A percentile compares a stretch with the other conserved stretches of the same genome.
These are phyloP conservation scores for Tipula confusa DNA, from an alignment of 2,888 invertebrate genomes.

Conservation along the genomic window DNA sequence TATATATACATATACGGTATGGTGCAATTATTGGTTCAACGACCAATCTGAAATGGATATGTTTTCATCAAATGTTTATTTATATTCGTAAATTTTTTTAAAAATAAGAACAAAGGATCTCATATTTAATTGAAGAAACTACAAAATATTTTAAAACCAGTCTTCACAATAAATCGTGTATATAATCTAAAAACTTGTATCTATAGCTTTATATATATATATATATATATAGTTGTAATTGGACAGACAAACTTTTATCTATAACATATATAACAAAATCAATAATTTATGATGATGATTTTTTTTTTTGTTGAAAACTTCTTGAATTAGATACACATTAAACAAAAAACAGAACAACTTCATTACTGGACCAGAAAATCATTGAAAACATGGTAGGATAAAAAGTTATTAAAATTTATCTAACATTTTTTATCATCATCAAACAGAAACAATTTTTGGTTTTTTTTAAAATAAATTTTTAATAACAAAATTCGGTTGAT, in stretches of 20 bases:
- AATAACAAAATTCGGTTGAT: neutral
- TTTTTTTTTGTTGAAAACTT: neutral
- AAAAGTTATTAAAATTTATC: constrained; percentile 15
- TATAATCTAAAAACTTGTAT: neutral
- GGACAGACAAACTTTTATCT: neutral
- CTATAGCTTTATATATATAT: too few species aligned
- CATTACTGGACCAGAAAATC: constrained; percentile 3
- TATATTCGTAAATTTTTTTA: too few species aligned
- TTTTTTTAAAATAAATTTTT: neutral
- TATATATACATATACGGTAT: neutral
- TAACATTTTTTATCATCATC: constrained; percentile 15
- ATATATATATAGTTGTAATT: neutral
- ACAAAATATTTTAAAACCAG: neutral
- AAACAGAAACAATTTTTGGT: neutral
- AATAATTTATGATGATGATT: constrained; percentile 6
- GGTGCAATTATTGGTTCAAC: constrained; percentile 3
- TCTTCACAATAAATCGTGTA: too few species aligned
- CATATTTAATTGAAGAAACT: neutral
- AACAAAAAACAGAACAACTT: neutral
- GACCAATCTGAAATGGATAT: neutral
- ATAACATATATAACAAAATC: neutral
- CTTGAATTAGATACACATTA: constrained; percentile 16
- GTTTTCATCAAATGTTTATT: neutral
- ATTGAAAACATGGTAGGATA: neutral
- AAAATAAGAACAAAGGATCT: neutral